Evolutionary conservation across 2,113 vertebrate species (phyloP).

Genomic region (Lucifuga dentata): DNA sequence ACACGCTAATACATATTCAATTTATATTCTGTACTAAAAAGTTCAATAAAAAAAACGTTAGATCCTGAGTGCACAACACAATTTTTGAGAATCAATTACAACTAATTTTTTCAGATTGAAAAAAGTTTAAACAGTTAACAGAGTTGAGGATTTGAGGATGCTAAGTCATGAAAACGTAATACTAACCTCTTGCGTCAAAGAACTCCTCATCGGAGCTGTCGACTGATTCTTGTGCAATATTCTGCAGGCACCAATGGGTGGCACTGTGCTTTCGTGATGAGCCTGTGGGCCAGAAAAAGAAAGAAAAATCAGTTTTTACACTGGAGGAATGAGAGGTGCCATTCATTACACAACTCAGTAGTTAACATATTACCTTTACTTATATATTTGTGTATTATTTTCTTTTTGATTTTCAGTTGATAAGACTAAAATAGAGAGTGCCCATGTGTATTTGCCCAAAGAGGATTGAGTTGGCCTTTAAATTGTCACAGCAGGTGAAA

Average conservation of each 20-base stretch:
- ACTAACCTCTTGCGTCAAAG: constrained; percentile 97
- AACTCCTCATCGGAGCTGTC: constrained; percentile 99
- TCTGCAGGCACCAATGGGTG: constrained; percentile 89
- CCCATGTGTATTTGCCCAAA: constrained; percentile 6
- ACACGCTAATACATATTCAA: no score
- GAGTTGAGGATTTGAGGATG: no score
- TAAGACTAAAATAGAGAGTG: constrained; percentile 15
- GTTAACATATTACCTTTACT: constrained; percentile 10
- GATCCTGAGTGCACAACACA: no score
- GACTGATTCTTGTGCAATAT: constrained; percentile 90
- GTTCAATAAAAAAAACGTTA: no score
- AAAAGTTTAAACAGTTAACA: no score
- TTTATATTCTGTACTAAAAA: no score
- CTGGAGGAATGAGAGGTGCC: not conserved
- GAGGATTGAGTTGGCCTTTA: constrained; percentile 18
- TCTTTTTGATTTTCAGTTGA: constrained; percentile 3
- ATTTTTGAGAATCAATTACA: no score
- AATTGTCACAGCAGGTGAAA: constrained; percentile 44
- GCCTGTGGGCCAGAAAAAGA: constrained; percentile 76
- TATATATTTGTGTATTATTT: not conserved
- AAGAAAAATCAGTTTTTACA: constrained; percentile 20
- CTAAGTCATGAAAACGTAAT: no score
- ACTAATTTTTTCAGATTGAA: no score
- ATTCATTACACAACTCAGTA: constrained; percentile 26
- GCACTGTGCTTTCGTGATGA: constrained; percentile 82